Percentiles rank a stretch among this genome's conserved stretches.
Conservation (phyloP, 2,113 vertebrate genomes). For the Paramormyrops kingsleyae region DNA sequence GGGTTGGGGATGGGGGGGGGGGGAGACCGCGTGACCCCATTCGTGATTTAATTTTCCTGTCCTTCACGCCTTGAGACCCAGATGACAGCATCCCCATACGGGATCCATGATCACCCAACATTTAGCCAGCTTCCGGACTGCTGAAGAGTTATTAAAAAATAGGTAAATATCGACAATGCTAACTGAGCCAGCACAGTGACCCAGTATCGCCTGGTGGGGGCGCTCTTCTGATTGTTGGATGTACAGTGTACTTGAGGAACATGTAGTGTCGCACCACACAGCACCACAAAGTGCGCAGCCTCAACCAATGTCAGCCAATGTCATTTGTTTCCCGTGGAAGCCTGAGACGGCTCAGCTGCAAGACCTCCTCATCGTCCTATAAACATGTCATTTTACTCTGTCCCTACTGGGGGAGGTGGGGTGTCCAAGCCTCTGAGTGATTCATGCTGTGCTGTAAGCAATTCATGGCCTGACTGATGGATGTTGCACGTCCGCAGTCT, state of each 20-base stretch:
- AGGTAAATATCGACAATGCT: constrained; percentile 12
- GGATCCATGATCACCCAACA: constrained; percentile 11
- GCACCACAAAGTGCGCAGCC: not conserved
- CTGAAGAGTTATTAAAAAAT: constrained; percentile 21
- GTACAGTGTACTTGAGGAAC: not conserved
- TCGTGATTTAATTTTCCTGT: constrained; percentile 35
- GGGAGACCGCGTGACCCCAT: constrained; percentile 1
- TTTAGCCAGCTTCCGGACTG: constrained; percentile 13
- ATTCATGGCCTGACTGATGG: not conserved
- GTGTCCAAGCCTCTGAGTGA: not conserved
- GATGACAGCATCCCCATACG: constrained; percentile 24
- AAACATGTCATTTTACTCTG: not conserved
- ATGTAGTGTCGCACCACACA: not conserved
- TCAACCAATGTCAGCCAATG: not conserved
- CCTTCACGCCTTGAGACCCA: constrained; percentile 33
- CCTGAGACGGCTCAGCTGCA: not conserved
- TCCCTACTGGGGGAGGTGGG: not conserved
- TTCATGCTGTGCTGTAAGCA: not conserved
- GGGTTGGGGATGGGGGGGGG: not conserved
- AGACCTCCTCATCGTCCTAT: not conserved
- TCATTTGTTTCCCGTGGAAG: not conserved
- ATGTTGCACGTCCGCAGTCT: not conserved
- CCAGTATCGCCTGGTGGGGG: not conserved
- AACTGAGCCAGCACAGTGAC: constrained; percentile 20
- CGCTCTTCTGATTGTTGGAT: not conserved